Evolutionary conservation across 2,888 invertebrate species (phyloP).

Genomic region (Cecidostiba fungosa): DNA sequence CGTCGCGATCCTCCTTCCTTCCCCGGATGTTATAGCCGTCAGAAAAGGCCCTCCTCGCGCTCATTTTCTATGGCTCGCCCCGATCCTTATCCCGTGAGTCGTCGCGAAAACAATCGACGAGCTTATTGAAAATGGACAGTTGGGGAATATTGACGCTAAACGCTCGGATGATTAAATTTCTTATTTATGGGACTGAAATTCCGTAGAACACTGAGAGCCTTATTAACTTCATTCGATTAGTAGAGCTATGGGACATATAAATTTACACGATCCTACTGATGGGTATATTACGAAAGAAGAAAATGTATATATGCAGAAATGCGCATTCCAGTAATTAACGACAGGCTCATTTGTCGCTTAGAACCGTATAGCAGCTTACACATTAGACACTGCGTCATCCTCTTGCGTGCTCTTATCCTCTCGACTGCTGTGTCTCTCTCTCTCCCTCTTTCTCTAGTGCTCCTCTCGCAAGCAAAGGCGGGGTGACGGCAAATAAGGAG

Average conservation of each 20-base stretch:
- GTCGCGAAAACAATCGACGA: conserved; percentile 76
- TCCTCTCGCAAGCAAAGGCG: conserved; percentile 29
- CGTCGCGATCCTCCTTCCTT: conserved; percentile 70
- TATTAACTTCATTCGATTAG: conserved; percentile 17
- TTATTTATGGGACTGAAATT: conserved; percentile 49
- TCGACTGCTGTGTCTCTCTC: conserved; percentile 12
- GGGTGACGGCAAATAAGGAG: conserved; percentile 77
- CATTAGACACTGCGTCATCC: conserved; percentile 36
- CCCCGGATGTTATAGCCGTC: conserved; percentile 65
- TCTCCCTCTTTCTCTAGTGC: conserved; percentile 18
- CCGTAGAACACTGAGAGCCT: not conserved
- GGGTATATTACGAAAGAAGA: not conserved
- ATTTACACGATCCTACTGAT: not conserved
- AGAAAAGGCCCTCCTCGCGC: conserved; percentile 2
- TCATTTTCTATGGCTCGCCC: conserved; percentile 1
- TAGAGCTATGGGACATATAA: not conserved
- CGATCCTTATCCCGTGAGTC: conserved; percentile 73
- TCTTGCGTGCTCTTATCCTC: conserved; percentile 54
- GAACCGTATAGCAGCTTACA: not conserved
- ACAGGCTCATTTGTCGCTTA: not conserved
- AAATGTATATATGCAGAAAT: not conserved
- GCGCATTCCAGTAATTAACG: not conserved
- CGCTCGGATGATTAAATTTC: conserved; percentile 43
- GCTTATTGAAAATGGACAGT: conserved; percentile 72
- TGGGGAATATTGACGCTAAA: not conserved